phyloP scores from a whole-genome alignment of 2,797 vertebrate species.

The Distichodus sexfasciatus region DNA sequence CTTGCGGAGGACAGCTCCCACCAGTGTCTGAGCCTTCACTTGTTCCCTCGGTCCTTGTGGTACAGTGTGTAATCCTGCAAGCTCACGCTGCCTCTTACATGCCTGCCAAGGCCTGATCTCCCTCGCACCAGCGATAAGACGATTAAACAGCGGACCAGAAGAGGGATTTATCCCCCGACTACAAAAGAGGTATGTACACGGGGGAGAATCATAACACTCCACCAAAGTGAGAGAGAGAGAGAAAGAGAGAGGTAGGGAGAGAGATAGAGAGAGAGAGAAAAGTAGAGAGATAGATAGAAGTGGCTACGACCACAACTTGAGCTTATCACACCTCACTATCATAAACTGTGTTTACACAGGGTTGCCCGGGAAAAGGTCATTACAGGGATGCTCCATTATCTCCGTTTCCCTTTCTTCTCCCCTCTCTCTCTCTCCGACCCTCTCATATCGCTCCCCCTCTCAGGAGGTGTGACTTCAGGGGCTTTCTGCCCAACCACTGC shows the following conservation, averaged over 20 bases:
- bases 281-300: constrained; percentile 17
- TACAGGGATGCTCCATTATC: constrained; percentile 59
- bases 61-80: constrained; percentile 42
- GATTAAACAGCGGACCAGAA: constrained; percentile 69
- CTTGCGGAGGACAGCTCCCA: background rate
- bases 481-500: constrained; percentile 46
- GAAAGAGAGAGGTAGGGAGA: too few species aligned
- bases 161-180: constrained; percentile 65
- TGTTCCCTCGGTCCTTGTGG: constrained; percentile 31
- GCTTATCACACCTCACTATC: constrained; percentile 62
- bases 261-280: constrained; percentile 29
- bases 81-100: constrained; percentile 44
- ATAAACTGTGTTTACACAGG: constrained; percentile 67
- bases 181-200: constrained; percentile 55
- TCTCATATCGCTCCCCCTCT: constrained; percentile 14
- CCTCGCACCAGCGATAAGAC: constrained; percentile 58
- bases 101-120: constrained; percentile 63
- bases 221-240: constrained; percentile 19
- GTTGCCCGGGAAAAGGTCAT: constrained; percentile 65
- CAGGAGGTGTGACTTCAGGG: constrained; percentile 49
- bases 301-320: constrained; percentile 21
- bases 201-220: constrained; percentile 35
- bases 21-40: background rate
- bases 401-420: constrained; percentile 26
- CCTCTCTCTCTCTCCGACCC: background rate